Base-by-base conservation (phyloP, 2,888 invertebrate species). In the Endotricha flammealis region DNA sequence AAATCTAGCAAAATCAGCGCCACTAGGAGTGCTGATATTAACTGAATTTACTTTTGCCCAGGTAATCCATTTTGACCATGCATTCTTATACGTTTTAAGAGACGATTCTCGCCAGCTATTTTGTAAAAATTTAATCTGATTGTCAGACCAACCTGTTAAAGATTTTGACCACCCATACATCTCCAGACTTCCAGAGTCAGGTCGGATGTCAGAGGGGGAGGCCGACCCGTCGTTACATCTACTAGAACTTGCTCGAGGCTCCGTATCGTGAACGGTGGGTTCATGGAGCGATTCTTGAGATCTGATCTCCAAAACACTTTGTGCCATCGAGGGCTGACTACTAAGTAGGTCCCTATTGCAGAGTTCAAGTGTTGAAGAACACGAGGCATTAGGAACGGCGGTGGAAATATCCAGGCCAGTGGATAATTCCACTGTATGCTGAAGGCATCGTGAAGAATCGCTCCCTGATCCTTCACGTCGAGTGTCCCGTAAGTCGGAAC, bases 171-270 rank as follows among this genome's bases (percentile, higher is more conserved):
- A 47, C 40, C 44, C 44, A 41, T 41, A 46, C 39, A 40, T 38
- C 12, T 38, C 46, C 45, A 47, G 7, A 44, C 35, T 24, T 45
- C 42, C 10, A 51, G 20, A 2, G 27, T 24, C 37, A 51, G 29
- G 7, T 41, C 37, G 0, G 36, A 36, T 12, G 29, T 24, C 1
- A 35, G 41, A 1, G 48, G 47, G 2, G 45, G 43, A 7, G n/a
- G n/a, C n/a, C 12, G 30, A 0, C 34, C 42, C 12, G 46, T 51
- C 4, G 32, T 5, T 7, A 29, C 23, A 16, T 48, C 43, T 14
- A 43, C 16, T 7, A 47, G 31, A 8, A 27, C 25, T 27, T 27
- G 25, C 0, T 24, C 5, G 9, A 48, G 36, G 9, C 32, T 25
- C 3, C 2, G 13, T 5, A 48, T 28, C 2, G 39, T 41, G 12